These are phyloP conservation scores for Hydriomena furcata DNA, from an alignment of 2,888 invertebrate species.

Conservation along the genomic window DNA sequence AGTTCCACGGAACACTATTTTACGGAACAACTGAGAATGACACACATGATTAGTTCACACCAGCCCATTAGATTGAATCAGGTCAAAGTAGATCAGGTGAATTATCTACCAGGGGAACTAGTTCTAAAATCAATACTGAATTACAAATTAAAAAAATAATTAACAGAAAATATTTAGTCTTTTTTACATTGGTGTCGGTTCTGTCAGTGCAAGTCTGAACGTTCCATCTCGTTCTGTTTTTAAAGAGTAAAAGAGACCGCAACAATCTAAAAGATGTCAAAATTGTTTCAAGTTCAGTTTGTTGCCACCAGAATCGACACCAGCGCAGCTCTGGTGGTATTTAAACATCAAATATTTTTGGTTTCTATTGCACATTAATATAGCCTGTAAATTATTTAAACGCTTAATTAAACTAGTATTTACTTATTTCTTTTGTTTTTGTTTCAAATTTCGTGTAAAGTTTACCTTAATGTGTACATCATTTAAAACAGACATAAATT, in stretches of 20 bases:
- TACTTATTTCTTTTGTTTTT: too few relatives aligned
- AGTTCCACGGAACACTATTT: too few relatives aligned
- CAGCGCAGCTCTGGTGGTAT: too few relatives aligned
- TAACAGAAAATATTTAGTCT: neutral
- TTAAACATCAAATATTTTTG: conserved; percentile 19
- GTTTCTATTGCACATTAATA: conserved; percentile 27
- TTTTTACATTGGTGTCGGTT: too few relatives aligned
- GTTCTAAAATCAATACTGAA: conserved; percentile 10
- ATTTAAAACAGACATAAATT: too few relatives aligned
- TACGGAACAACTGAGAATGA: neutral
- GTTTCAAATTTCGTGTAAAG: too few relatives aligned
- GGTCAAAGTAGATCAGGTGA: neutral
- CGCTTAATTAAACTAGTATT: too few relatives aligned
- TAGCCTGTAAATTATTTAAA: neutral
- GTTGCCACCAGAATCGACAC: too few relatives aligned
- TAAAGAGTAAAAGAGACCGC: too few relatives aligned
- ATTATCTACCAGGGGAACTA: neutral
- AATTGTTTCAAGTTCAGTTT: too few relatives aligned
- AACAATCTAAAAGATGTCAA: neutral
- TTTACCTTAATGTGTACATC: too few relatives aligned
- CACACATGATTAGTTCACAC: neutral
- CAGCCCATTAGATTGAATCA: neutral
- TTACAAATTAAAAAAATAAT: conserved; percentile 1
- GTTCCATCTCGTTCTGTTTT: neutral
- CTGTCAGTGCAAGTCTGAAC: too few relatives aligned